Percentiles rank a stretch among this genome's conserved stretches.
These are phyloP conservation scores for Thunnus albacares DNA, from an alignment of 2,797 vertebrate genomes.

Conservation along the genomic window DNA sequence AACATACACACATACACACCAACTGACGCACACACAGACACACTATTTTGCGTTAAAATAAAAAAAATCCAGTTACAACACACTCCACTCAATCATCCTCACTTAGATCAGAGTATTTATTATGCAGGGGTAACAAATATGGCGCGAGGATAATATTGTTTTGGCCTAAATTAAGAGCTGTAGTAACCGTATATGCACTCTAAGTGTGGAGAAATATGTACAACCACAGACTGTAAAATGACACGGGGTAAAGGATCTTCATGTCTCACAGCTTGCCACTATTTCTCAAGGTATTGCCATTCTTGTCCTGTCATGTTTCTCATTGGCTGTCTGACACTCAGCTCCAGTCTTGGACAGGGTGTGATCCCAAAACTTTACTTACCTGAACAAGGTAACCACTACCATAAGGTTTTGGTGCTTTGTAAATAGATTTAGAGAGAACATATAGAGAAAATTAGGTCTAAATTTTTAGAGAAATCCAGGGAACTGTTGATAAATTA, in stretches of 20 bases:
- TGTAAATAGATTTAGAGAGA: background rate
- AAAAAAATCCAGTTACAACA: background rate
- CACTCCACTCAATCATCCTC: background rate
- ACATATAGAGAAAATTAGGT: too few relatives aligned
- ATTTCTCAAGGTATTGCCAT: slow-evolving; percentile 46
- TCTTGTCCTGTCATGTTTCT: slow-evolving; percentile 64
- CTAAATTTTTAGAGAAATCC: background rate
- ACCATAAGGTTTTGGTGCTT: background rate
- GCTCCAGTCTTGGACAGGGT: slow-evolving; percentile 29
- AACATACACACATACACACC: slow-evolving; percentile 10
- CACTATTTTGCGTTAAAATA: background rate
- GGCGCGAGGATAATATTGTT: background rate
- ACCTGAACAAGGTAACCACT: background rate
- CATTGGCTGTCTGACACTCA: slow-evolving; percentile 39
- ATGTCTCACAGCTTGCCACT: slow-evolving; percentile 49
- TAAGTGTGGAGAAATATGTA: background rate
- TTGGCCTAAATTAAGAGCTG: background rate
- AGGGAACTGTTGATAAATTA: background rate
- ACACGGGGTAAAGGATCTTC: slow-evolving; percentile 1
- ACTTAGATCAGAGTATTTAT: background rate
- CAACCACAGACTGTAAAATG: slow-evolving; percentile 34
- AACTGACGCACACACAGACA: background rate
- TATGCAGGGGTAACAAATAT: background rate
- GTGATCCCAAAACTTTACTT: slow-evolving; percentile 24
- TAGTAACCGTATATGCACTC: background rate